Evolutionary conservation across 2,113 vertebrate species (phyloP), one percentile per base, ranked within the genome.

Genomic region (Mystacornis crossleyi): DNA sequence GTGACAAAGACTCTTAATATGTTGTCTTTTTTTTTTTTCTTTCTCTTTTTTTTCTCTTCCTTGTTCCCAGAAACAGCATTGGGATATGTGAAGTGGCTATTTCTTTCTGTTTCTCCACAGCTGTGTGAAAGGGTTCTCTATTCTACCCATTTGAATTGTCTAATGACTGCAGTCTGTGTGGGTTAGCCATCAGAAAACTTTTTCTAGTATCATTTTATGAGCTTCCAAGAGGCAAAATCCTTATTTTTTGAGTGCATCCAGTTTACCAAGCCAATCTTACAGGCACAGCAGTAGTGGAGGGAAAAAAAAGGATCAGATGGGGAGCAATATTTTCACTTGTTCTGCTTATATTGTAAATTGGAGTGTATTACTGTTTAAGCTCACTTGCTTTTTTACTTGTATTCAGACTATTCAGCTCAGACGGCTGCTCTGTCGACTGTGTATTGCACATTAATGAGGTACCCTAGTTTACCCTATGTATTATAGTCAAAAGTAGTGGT

Each of bases 1-100:
- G 99, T 79, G 99, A 99, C 97, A 98, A 98, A 91, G 99, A 99
- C 97, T 99, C 99, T 91, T 99, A 99, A 99, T 93, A 61, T 33
- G 95, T 81, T 96, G 97, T 95, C 94, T 95, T 97, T 95, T 94
- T 95, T 21, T 17, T 31, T 66, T 18, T n/a, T 18, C 53, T 20
- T 20, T 33, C 12, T 90, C 10, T 96, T 57, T 85, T 90, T 60
- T 81, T 67, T 28, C 38, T 55, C 43, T 83, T 74, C 70, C 61
- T 95, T 90, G 47, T 90, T 96, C 96, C 80, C 89, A 93, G 70
- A 83, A 92, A 93, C 53, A 92, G 96, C 95, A 65, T 89, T 96
- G 97, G 97, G 83, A 95, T 95, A 73, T 60, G 95, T 94, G 94
- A 92, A 79, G 90, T 97, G 97, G 97, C 97, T 97, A 33, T 92